Percentiles rank a stretch among this genome's conserved stretches.
Conservation (phyloP, 2,113 vertebrate species). For the Typhlomys cinereus region DNA sequence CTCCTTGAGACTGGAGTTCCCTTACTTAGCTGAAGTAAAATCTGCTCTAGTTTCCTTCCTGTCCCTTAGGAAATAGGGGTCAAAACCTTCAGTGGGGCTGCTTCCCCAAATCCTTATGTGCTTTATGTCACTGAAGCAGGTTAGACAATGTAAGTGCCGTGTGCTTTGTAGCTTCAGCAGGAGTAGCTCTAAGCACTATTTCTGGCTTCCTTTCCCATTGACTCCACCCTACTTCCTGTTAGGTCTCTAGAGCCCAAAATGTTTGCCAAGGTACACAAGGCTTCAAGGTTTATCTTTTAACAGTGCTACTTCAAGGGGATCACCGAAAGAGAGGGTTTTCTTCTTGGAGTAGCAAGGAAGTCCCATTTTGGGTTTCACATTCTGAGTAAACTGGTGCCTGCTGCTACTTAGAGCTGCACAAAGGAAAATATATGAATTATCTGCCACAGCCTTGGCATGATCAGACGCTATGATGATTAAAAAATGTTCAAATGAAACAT, state of each 20-base stretch:
- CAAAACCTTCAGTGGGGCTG: neutral
- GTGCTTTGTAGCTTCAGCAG: constrained; percentile 25
- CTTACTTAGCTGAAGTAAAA: neutral
- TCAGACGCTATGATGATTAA: neutral
- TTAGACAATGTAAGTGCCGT: neutral
- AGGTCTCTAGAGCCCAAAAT: constrained; percentile 39
- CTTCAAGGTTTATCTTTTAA: neutral
- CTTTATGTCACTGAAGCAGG: constrained; percentile 5
- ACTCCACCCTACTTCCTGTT: constrained; percentile 62
- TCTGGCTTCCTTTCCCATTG: constrained; percentile 52
- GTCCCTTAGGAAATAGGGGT: neutral
- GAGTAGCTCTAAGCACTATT: neutral
- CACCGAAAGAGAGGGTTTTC: constrained; percentile 12
- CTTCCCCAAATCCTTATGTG: constrained; percentile 23
- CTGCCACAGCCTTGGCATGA: neutral
- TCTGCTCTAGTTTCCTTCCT: neutral
- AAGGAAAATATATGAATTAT: neutral
- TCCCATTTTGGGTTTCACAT: neutral
- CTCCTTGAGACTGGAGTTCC: constrained; percentile 42
- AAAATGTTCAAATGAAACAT: constrained; percentile 17
- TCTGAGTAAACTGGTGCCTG: neutral
- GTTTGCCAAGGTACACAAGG: neutral
- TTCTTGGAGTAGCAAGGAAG: neutral
- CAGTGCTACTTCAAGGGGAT: constrained; percentile 40
- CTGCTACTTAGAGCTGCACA: neutral